Evolutionary conservation across 2,113 vertebrate genomes (phyloP).

Genomic region (Piaya cayana): DNA sequence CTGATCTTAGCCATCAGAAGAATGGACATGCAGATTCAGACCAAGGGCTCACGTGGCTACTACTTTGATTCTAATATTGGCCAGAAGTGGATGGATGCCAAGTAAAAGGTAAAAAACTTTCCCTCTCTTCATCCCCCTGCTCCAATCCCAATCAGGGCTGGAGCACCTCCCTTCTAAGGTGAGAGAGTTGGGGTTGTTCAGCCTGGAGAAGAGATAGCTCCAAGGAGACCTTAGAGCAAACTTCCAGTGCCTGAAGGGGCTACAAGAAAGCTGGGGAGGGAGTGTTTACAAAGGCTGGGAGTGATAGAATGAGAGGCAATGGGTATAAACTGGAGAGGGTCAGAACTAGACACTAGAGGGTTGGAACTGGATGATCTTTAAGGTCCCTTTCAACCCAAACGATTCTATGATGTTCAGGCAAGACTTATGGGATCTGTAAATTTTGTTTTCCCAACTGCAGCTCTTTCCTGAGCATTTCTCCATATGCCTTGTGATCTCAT

Average conservation of each 20-base stretch:
- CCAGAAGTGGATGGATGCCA: neutral
- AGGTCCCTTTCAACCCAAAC: too few species aligned
- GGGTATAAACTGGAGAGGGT: too few species aligned
- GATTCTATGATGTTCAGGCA: neutral
- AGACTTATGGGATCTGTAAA: neutral
- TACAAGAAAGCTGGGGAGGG: too few species aligned
- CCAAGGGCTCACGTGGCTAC: neutral
- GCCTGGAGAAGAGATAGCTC: too few species aligned
- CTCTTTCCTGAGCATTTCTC: neutral
- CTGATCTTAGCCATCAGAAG: neutral
- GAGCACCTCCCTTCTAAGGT: too few species aligned
- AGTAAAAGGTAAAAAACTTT: neutral
- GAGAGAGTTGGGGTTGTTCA: too few species aligned
- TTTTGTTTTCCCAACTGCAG: neutral
- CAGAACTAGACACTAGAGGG: too few species aligned
- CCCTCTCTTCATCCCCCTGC: neutral
- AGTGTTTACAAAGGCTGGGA: too few species aligned
- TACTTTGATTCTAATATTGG: neutral
- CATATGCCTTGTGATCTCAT: neutral
- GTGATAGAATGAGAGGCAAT: too few species aligned
- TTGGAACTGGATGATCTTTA: too few species aligned
- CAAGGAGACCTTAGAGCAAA: too few species aligned
- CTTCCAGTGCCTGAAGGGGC: too few species aligned
- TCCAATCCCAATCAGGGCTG: neutral
- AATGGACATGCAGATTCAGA: accelerated